Evolutionary conservation across 2,797 vertebrate genomes (phyloP), one percentile per base, ranked within the genome.

Genomic region (Smutsia gigantea): DNA sequence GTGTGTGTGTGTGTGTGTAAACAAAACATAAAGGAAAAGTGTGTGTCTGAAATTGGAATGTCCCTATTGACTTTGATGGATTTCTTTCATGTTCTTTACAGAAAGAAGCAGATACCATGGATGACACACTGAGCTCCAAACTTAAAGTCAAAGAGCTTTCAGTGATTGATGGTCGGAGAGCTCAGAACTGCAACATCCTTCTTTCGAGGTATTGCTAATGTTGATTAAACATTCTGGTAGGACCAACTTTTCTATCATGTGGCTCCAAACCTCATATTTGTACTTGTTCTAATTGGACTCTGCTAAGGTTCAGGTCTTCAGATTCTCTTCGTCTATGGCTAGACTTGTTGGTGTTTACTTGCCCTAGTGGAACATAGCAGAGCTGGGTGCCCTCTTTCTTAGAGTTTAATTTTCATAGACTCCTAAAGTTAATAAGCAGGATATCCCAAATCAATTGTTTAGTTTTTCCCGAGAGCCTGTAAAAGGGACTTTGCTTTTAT

Each of bases 181-280:
- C 99, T 97, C 99, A 99, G 98, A 99, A 99, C 94, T 99, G 99
- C 98, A 99, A 99, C 98, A 99, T 99, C 98, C 99, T 99, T 86
- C 99, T 99, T 63, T 99, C 99, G 18, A 99, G 99, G 99, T 99
- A 98, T 93, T 98, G 97, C 85, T 94, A 12, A 82, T 59, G 1
- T 53, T 51, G 87, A 97, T 68, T 95, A 97, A 96, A 98, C 96
- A 0, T 97, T 96, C 94, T 97, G 95, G 97, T 87, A 93, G 96
- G 85, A 91, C 88, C 93, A 97, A 51, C 94, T 97, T 97, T 96
- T 97, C 96, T 96, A 1, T 82, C 53, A 10, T 29, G 5, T 94
- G 42, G 10, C 75, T 81, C 39, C 72, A 63, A 93, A 68, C 53
- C 87, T 51, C 14, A 3, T 29, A 34, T 63, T 95, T 92, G 59